phyloP scores from a whole-genome alignment of 2,797 vertebrate genomes.

The Anomalospiza imberbis region DNA sequence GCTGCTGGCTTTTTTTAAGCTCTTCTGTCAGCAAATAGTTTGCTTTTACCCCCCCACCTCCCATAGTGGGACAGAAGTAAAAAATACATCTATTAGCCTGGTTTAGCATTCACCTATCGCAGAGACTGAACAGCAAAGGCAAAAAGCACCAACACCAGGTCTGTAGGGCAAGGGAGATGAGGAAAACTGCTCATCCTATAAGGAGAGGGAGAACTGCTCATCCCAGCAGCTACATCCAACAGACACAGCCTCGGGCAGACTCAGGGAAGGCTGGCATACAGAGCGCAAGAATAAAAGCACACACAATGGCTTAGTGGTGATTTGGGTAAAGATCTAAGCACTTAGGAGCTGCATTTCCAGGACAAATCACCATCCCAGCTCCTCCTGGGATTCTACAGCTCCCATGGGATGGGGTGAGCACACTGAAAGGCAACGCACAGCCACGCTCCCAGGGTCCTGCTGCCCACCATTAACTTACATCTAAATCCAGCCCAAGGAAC shows the following conservation, averaged over 20 bases:
- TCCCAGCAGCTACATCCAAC: background rate
- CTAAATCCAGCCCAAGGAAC: background rate
- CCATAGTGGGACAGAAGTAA: background rate
- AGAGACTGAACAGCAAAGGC: background rate
- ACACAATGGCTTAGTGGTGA: background rate
- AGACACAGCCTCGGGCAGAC: background rate
- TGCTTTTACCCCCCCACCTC: background rate
- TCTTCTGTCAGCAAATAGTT: background rate
- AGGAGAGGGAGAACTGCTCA: background rate
- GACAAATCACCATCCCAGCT: background rate
- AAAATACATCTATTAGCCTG: background rate
- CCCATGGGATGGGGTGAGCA: fast-evolving
- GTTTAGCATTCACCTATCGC: background rate
- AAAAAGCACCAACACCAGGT: background rate
- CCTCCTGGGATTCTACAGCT: fast-evolving
- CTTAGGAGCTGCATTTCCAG: background rate
- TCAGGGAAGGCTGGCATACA: background rate
- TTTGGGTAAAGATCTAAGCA: background rate
- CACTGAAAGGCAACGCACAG: background rate
- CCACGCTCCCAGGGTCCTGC: fast-evolving
- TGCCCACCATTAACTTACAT: background rate
- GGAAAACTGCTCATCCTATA: background rate
- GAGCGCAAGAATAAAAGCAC: background rate
- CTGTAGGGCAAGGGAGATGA: background rate
- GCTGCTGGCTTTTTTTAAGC: background rate